Evolutionary conservation across 2,113 vertebrate species (phyloP), one percentile per base, ranked within the genome.

Genomic region (Microcebus griseorufus): DNA sequence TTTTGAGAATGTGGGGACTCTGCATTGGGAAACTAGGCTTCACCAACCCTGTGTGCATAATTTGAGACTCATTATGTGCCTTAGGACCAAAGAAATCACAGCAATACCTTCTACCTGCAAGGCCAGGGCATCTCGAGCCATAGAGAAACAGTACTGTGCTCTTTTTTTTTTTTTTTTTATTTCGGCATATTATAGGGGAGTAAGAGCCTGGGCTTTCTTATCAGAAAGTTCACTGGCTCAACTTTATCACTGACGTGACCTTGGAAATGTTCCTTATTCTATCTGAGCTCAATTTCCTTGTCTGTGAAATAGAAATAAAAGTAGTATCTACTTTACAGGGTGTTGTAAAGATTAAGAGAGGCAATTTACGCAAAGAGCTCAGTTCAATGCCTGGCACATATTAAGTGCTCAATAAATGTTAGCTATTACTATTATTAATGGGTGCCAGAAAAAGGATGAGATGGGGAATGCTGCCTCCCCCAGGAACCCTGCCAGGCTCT

Each of bases 11-110:
- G 2, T 9, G 13, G 18, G 20, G 25, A 79, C 6, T 75, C 34
- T 60, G 10, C 18, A 39, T 5, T 58, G 45, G 32, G n/a, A 83
- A 96, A 90, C n/a, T 6, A 79, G 45, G 23, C 48, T 89, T 76
- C 20, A 48, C 32, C 17, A 82, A n/a, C 4, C 23, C 53, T 13
- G 2, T 64, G 20, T 37, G 1, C 32, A 45, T 70, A 82, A 86
- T 17, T 4, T 67, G 34, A 93, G 69, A 85, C 64, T 58, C n/a
- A 29, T 18, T 93, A 91, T 81, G n/a, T 81, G 76, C 25, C 82
- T 96, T 58, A 72, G 32, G 42, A 79, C 29, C 85, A 87, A 96
- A 88, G 45, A 92, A 88, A 89, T 92, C 42, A 75, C 6, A 82
- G 87, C 5, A 67, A 27, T 9, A 60, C 42, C 27, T 58, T 78